Percentiles rank a stretch among this genome's conserved stretches.
Evolutionary conservation across 2,888 invertebrate species (phyloP).

Genomic region (Priocnemis perturbator): DNA sequence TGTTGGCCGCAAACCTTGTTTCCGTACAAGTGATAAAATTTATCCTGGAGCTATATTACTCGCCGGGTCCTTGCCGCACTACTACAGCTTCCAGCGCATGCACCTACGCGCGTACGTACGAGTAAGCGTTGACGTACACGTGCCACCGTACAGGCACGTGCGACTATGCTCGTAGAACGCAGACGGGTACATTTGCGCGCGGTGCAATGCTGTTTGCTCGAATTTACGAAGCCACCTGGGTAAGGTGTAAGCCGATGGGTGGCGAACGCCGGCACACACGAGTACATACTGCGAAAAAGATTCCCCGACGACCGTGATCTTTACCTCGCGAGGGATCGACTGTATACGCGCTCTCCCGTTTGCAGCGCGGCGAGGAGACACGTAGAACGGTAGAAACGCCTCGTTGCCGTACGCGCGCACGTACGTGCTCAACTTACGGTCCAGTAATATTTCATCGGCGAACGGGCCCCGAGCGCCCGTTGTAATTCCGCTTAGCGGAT

Average conservation of each 20-base stretch:
- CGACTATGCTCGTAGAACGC: too few relatives aligned
- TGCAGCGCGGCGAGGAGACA: not conserved
- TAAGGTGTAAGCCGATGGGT: slow-evolving; percentile 57
- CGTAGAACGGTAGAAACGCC: not conserved
- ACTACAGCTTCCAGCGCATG: too few relatives aligned
- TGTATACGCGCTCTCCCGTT: slow-evolving; percentile 32
- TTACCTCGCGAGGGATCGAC: slow-evolving; percentile 21
- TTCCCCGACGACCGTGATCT: slow-evolving; percentile 37
- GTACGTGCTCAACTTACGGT: slow-evolving; percentile 33
- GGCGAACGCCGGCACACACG: slow-evolving; percentile 49
- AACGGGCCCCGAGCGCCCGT: slow-evolving; percentile 25
- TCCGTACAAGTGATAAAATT: slow-evolving; percentile 3
- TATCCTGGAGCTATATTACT: slow-evolving; percentile 1
- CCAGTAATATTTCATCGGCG: slow-evolving; percentile 37
- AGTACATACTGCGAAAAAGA: slow-evolving; percentile 51
- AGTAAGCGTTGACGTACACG: too few relatives aligned
- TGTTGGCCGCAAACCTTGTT: not conserved
- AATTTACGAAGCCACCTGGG: slow-evolving; percentile 41
- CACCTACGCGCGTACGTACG: too few relatives aligned
- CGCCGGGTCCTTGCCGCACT: not conserved
- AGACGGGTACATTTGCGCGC: too few relatives aligned
- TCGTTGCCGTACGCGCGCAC: slow-evolving; percentile 14
- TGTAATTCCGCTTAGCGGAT: not conserved
- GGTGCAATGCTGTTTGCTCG: slow-evolving; percentile 30
- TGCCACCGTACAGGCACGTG: too few relatives aligned